These are phyloP conservation scores for Marmota monax DNA, from an alignment of 2,113 vertebrate genomes.

Conservation along the genomic window DNA sequence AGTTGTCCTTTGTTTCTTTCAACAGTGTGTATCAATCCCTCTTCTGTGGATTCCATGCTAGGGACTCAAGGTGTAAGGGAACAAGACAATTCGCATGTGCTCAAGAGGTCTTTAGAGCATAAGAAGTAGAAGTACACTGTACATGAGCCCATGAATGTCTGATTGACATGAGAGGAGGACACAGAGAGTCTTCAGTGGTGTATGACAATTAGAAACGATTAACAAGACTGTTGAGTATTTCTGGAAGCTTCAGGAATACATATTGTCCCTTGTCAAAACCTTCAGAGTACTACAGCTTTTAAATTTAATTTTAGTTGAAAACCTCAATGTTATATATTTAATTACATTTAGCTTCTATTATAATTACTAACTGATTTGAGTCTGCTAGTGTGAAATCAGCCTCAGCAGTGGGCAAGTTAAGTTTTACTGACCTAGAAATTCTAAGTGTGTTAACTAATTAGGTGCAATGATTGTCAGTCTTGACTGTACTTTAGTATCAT, in stretches of 20 bases:
- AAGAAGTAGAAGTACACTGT: background rate
- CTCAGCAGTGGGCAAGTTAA: background rate
- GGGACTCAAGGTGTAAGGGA: background rate
- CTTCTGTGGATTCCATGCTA: rapidly evolving
- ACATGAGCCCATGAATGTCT: background rate
- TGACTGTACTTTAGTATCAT: background rate
- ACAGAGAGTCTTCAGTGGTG: background rate
- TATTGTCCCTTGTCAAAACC: background rate
- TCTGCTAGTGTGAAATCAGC: background rate
- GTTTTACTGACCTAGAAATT: constrained; percentile 25
- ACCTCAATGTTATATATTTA: background rate
- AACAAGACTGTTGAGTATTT: background rate
- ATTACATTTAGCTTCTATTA: background rate
- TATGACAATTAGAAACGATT: background rate
- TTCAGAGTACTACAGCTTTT: background rate
- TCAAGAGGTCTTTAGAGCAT: background rate
- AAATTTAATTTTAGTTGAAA: constrained; percentile 27
- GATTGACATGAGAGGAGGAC: background rate
- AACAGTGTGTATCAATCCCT: background rate
- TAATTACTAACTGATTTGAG: background rate
- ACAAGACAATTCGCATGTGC: background rate
- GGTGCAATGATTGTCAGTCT: background rate
- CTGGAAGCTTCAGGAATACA: background rate
- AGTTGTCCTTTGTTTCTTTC: background rate
- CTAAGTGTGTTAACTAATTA: background rate